phyloP scores from a whole-genome alignment of 2,888 invertebrate genomes.

The Heliconius erato region DNA sequence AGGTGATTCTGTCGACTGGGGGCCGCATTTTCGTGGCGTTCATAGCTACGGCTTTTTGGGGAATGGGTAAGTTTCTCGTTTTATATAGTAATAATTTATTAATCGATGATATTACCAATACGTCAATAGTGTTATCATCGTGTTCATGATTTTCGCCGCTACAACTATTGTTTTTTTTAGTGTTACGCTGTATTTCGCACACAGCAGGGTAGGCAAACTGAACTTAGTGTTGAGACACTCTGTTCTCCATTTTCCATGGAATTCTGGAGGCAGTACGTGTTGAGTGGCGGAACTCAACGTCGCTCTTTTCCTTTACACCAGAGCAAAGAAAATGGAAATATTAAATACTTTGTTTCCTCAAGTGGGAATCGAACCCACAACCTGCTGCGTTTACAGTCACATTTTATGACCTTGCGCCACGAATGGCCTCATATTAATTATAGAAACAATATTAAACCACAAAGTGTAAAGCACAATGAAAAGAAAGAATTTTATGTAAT shows the following conservation, averaged over 20 bases:
- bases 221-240: not conserved
- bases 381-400: not conserved
- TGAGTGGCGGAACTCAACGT: not conserved
- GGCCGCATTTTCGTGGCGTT: slow-evolving; percentile 82
- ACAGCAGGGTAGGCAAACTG: not conserved
- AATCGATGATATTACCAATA: not conserved
- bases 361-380: not conserved
- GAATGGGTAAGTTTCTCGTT: slow-evolving; percentile 74
- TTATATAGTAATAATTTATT: not conserved
- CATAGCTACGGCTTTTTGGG: slow-evolving; percentile 80
- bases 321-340: not conserved
- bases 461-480: not conserved
- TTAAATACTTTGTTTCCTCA: not conserved
- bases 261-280: not conserved
- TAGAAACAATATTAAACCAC: not conserved
- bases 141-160: not conserved
- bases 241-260: not conserved
- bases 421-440: too few species aligned
- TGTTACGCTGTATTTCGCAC: too few species aligned
- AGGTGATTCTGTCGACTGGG: slow-evolving; percentile 71
- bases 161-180: too few species aligned
- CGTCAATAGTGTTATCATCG: not conserved
- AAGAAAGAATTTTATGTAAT: not conserved
- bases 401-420: too few species aligned
- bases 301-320: not conserved